Percentiles rank a stretch among this genome's conserved stretches.
phyloP scores from a whole-genome alignment of 2,113 vertebrate species.

The Onychorhynchus coronatus region DNA sequence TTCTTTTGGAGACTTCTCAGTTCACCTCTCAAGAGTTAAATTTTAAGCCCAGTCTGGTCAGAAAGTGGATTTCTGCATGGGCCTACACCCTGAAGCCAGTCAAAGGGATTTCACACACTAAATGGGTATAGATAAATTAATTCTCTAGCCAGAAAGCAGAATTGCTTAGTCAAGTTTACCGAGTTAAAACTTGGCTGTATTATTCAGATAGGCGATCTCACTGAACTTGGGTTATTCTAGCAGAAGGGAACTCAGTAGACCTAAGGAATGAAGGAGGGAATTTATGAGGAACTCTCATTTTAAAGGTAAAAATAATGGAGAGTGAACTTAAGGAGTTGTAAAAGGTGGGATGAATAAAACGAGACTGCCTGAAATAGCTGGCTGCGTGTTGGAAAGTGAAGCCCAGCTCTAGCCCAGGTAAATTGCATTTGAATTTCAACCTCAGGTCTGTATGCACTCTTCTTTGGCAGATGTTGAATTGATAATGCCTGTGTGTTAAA shows the following conservation, averaged over 20 bases:
- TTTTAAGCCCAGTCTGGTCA: not conserved
- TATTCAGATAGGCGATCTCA: not conserved
- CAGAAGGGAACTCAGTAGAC: conserved; percentile 32
- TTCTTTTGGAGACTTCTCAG: not conserved
- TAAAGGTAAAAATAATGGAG: conserved; percentile 50
- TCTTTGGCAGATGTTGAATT: conserved; percentile 72
- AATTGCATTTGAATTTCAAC: conserved; percentile 69
- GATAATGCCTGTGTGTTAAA: conserved; percentile 72
- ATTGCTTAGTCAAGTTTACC: conserved; percentile 62
- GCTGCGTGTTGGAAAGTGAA: conserved; percentile 3
- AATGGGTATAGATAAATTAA: conserved; percentile 47
- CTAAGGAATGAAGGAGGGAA: conserved; percentile 10
- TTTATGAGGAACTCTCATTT: conserved; percentile 16
- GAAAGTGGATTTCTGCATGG: not conserved
- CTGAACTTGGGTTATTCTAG: conserved; percentile 28
- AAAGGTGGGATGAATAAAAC: conserved; percentile 42
- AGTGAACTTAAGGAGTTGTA: conserved; percentile 9
- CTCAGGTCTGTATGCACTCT: conserved; percentile 50
- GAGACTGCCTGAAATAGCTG: conserved; percentile 10
- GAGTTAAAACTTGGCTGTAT: conserved; percentile 53
- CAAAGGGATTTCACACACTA: conserved; percentile 24
- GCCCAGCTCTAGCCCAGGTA: conserved; percentile 61
- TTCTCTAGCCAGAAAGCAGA: conserved; percentile 48
- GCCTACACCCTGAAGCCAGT: not conserved
- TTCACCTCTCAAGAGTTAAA: not conserved